These are phyloP conservation scores for Elgaria multicarinata DNA, from an alignment of 2,113 vertebrate species.

Conservation along the genomic window DNA sequence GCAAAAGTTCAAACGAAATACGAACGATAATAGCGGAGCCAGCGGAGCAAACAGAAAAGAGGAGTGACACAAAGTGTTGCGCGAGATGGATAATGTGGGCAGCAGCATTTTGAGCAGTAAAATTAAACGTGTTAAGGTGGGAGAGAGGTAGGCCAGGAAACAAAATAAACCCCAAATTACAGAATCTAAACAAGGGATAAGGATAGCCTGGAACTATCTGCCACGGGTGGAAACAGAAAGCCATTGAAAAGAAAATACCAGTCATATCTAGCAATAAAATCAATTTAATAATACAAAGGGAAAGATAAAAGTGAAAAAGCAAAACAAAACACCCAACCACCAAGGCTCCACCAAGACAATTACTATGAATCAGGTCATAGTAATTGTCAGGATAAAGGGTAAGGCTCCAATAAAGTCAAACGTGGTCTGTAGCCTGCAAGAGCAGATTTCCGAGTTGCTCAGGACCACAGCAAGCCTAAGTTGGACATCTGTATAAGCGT, in stretches of 20 bases:
- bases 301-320: neutral
- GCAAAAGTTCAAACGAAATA: neutral
- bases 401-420: neutral
- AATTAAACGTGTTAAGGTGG: neutral
- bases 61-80: neutral
- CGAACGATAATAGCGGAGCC: neutral
- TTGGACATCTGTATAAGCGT: neutral
- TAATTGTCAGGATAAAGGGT: neutral
- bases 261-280: neutral
- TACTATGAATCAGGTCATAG: neutral
- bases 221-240: neutral
- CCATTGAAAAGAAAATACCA: neutral
- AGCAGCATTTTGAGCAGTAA: neutral
- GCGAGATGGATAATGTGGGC: no score
- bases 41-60: neutral
- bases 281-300: conserved; percentile 4
- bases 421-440: neutral
- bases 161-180: neutral
- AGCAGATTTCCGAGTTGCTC: neutral
- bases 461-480: no score
- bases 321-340: neutral
- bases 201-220: neutral
- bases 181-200: neutral
- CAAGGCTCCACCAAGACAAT: no score
- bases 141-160: neutral